Base-by-base conservation (phyloP, 2,797 vertebrate species). In the Cryptoblepharus egeriae region DNA sequence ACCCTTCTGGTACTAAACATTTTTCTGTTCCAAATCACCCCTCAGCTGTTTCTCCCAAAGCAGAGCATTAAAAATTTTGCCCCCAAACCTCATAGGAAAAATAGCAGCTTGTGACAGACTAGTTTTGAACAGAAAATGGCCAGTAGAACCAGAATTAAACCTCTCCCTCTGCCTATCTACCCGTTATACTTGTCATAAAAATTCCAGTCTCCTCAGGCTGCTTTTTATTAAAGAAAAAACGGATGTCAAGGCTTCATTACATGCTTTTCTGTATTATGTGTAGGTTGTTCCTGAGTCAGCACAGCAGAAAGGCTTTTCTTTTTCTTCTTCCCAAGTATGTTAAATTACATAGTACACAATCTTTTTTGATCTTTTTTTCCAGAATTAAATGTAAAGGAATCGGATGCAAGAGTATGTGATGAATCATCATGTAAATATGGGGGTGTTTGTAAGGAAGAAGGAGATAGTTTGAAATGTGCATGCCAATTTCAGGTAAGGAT, bases 401-500 rank as follows among this genome's bases (percentile, higher is more conserved):
- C 96, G 3, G 97, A 98, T 6, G 93, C 97, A 88, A 95, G 95
- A 90, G 95, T 96, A 57, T 99, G 98, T 64, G 98, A 99, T 83
- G 97, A 98, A 83, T 96, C 97, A 1, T 97, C 97, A 0, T 99
- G 98, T 96, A 97, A 97, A 86, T 99, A 96, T 1, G 98, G 97
- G 90, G 98, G 98, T 45, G 94, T 97, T 90, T 99, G 98, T 93
- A 96, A 97, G 88, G 97, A 99, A 92, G 98, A 98, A 79, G 96
- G 97, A 0, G 96, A 97, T 35, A 96, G 96, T 91, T 94, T 98
- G 92, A 98, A 97, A 90, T 99, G 98, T 90, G 96, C 96, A 45
- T 99, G 98, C 93, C 97, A 98, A 79, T 99, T 98, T 93, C 97
- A 98, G 97, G 98, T 99, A 96, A 95, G 94, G 83, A 89, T 81